Evolutionary conservation across 2,113 vertebrate species (phyloP).

Genomic region (Sinocyclocheilus grahami): DNA sequence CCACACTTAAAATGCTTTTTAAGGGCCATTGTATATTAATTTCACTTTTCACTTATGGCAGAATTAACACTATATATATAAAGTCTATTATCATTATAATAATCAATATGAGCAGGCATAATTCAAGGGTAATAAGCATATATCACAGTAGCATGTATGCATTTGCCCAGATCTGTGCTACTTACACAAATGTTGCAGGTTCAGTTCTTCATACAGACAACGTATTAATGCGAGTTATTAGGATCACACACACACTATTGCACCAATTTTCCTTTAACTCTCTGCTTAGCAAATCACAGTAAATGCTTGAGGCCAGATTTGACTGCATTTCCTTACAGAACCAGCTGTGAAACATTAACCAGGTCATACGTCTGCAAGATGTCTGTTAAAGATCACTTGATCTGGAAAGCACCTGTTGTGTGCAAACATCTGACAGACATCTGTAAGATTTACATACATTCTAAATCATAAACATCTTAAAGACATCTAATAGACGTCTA

Average conservation of each 20-base stretch:
- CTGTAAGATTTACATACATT: no score
- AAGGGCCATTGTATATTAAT: not conserved
- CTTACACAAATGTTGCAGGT: not conserved
- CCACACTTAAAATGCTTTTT: not conserved
- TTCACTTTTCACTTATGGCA: no score
- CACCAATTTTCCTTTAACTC: not conserved
- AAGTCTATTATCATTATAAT: not conserved
- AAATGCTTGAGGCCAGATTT: not conserved
- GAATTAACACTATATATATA: not conserved
- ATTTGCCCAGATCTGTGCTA: not conserved
- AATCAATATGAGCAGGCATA: not conserved
- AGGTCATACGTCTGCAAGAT: no score
- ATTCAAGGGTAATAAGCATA: not conserved
- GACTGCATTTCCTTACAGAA: not conserved
- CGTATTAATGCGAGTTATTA: not conserved
- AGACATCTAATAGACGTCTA: no score
- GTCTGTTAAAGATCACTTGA: no score
- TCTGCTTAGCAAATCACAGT: not conserved
- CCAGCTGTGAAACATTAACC: not conserved
- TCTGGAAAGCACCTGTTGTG: no score
- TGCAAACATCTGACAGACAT: no score
- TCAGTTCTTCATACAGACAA: not conserved
- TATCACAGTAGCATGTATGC: not conserved
- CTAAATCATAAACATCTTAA: no score
- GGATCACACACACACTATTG: not conserved